These are phyloP conservation scores for Panurus biarmicus DNA, from an alignment of 2,113 vertebrate species.

Conservation along the genomic window DNA sequence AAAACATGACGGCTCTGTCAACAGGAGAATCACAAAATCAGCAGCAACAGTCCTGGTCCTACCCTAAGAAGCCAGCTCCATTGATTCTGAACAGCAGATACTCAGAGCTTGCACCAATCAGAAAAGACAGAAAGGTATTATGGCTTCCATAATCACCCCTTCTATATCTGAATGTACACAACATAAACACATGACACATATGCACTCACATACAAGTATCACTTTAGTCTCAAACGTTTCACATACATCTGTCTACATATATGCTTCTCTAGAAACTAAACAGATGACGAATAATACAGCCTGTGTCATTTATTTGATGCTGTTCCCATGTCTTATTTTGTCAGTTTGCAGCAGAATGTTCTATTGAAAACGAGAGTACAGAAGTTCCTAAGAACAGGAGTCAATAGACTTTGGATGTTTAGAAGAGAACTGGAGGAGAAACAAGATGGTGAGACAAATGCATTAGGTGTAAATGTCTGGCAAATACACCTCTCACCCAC, in stretches of 20 bases:
- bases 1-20: not conserved
- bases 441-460: not conserved
- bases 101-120: not conserved
- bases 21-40: not conserved
- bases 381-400: not conserved
- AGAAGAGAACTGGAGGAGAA: not conserved
- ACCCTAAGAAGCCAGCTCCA: not conserved
- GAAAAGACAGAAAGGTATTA: not conserved
- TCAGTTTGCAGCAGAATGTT: not conserved
- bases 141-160: not conserved
- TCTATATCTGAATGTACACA: not conserved
- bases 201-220: not conserved
- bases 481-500: not conserved
- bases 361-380: not conserved
- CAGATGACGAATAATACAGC: not conserved
- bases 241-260: not conserved
- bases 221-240: not conserved
- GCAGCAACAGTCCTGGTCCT: not conserved
- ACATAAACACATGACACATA: not conserved
- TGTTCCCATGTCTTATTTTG: not conserved
- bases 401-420: not conserved
- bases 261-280: not conserved
- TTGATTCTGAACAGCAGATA: not conserved
- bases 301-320: not conserved
- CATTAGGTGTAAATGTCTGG: not conserved